Conservation (phyloP, 2,797 vertebrate genomes). For the Poecilia velifera region DNA sequence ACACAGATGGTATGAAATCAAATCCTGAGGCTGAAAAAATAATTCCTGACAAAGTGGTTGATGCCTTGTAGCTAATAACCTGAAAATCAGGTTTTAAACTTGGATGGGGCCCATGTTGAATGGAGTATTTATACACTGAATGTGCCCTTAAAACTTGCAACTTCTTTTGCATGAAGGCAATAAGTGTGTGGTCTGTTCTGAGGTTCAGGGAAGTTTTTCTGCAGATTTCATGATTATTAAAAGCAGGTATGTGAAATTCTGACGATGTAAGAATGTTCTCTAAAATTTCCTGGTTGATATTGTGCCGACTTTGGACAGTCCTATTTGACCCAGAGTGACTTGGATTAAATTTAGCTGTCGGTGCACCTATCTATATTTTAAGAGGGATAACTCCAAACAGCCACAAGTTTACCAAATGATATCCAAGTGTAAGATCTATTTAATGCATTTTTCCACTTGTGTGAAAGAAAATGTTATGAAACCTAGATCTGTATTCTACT, state of each 20-base stretch:
- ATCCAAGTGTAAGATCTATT: background rate
- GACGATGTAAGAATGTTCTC: background rate
- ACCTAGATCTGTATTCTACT: background rate
- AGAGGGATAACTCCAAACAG: background rate
- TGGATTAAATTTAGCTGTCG: background rate
- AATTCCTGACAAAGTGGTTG: background rate
- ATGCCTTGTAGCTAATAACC: background rate
- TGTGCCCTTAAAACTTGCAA: background rate
- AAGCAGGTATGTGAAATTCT: background rate
- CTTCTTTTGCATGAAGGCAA: background rate
- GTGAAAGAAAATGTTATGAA: background rate
- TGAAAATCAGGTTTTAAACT: background rate
- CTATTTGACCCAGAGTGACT: background rate
- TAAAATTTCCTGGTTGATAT: background rate
- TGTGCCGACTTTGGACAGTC: background rate
- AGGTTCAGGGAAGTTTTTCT: background rate
- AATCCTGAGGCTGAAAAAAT: background rate
- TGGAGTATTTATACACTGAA: background rate
- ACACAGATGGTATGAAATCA: background rate
- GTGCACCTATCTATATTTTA: background rate
- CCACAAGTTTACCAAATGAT: background rate
- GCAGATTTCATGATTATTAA: background rate
- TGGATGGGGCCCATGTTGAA: background rate
- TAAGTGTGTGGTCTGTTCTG: background rate
- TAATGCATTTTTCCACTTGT: background rate